Evolutionary conservation across 2,113 vertebrate genomes (phyloP).

Genomic region (Cochlearius cochlearius): DNA sequence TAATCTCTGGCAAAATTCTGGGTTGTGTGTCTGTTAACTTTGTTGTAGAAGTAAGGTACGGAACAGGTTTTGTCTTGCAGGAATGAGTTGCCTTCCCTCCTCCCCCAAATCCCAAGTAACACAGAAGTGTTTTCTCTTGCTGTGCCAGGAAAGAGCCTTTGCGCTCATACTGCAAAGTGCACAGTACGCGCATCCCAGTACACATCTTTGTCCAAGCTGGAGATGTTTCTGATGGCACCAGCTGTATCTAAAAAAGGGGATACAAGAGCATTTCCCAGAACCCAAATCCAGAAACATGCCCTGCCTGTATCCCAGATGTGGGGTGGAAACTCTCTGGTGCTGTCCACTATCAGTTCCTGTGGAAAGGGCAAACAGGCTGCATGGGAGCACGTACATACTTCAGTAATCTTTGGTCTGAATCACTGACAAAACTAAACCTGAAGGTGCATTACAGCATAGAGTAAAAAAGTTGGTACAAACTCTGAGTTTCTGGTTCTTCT

Average conservation of each 20-base stretch:
- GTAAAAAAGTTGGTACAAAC: not conserved
- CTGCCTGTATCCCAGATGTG: not conserved
- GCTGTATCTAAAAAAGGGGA: not conserved
- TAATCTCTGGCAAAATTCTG: not conserved
- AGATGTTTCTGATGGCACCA: not conserved
- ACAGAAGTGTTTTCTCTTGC: not conserved
- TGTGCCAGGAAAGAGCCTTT: not conserved
- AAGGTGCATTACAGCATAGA: not conserved
- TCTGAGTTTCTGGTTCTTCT: not conserved
- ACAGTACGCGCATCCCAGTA: rapidly evolving
- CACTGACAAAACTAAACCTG: not conserved
- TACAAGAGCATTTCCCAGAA: not conserved
- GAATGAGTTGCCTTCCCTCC: not conserved
- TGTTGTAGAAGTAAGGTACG: not conserved
- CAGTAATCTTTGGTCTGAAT: not conserved
- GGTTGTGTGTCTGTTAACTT: not conserved
- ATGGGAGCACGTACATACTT: not conserved
- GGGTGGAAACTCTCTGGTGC: not conserved
- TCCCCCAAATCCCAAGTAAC: not conserved
- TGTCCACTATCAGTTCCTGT: rapidly evolving
- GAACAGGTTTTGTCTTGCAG: not conserved
- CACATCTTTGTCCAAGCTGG: not conserved
- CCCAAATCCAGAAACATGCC: not conserved
- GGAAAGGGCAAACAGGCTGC: not conserved
- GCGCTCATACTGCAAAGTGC: rapidly evolving